phyloP scores from a whole-genome alignment of 2,797 vertebrate species.

The Trichosurus vulpecula region DNA sequence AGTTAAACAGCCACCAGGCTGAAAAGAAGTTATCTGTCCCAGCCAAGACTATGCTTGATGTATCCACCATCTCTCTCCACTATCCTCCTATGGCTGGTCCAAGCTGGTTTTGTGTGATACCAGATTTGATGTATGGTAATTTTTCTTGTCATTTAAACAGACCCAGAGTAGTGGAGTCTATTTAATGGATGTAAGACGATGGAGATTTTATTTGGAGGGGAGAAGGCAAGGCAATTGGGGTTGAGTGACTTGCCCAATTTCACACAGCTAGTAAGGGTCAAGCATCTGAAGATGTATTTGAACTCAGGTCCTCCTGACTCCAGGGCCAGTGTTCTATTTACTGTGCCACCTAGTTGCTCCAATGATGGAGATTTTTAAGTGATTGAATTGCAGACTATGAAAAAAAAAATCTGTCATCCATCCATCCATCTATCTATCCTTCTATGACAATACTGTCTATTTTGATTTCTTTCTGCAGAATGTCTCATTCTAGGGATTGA shows the following conservation, averaged over 20 bases:
- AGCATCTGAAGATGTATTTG: too few relatives aligned
- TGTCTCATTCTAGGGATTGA: not conserved
- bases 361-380: conserved; percentile 96
- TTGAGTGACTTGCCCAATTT: too few relatives aligned
- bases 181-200: conserved; percentile 99
- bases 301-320: too few relatives aligned
- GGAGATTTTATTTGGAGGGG: conserved; percentile 98
- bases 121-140: conserved; percentile 93
- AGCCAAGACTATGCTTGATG: conserved; percentile 53
- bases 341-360: too few relatives aligned
- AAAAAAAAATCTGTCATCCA: conserved; percentile 77
- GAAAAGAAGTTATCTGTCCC: conserved; percentile 30
- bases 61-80: not conserved
- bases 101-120: conserved; percentile 87
- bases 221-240: too few relatives aligned
- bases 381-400: conserved; percentile 94
- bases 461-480: not conserved
- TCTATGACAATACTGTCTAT: not conserved
- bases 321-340: too few relatives aligned
- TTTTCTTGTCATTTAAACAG: conserved; percentile 98
- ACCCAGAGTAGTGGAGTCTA: conserved; percentile 81
- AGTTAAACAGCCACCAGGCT: conserved; percentile 37
- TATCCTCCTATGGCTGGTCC: conserved; percentile 63
- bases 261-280: too few relatives aligned
- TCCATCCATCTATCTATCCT: too few relatives aligned